Base-by-base conservation (phyloP, 1,140 invertebrate species). In the Trigoniulus corallinus region DNA sequence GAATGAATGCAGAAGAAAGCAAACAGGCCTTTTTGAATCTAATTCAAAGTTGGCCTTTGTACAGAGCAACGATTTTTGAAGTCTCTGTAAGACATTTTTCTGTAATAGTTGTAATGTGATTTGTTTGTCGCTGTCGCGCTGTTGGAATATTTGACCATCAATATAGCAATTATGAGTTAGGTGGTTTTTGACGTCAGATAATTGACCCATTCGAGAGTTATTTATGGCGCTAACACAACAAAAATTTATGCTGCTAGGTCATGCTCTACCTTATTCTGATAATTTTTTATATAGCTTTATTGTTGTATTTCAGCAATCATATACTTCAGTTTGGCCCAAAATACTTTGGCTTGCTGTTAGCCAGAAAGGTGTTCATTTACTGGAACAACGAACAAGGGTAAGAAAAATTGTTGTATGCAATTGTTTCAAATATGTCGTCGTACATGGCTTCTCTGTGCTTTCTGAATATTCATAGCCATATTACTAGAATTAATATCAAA, bases 11-110 rank as follows among this genome's bases (percentile, higher is more conserved):
- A 2, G 74, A 81, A 1, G 83, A 89, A 66, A 82, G 89, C 1
- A 89, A 93, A 63, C 84, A 93, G 64, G 79, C 87, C 1, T 92
- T 94, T 62, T 73, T 97, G n/a, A 92, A 92, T 66, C 70, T 95
- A 3, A 87, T 95, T 48, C 82, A 88, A 64, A 85, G 82, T 45
- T 95, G 89, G 89, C 86, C 87, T 7, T 70, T 95, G 40, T 86
- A 94, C 57, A 78, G 84, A 56, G 86, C 89, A 2, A 92, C 88
- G 3, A 85, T 96, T 56, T 96, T 92, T 66, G 88, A 94, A 65
- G 91, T 95, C 23, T 88, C 88, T 76, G 81, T 84, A 61, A 65
- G n/a, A n/a, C n/a, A n/a, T n/a, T n/a, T n/a, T n/a, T n/a, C n/a
- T n/a, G n/a, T n/a, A n/a, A n/a, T n/a, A n/a, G n/a, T n/a, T n/a